Base-by-base conservation (phyloP, 2,797 vertebrate genomes). In the Calcarius lapponicus region DNA sequence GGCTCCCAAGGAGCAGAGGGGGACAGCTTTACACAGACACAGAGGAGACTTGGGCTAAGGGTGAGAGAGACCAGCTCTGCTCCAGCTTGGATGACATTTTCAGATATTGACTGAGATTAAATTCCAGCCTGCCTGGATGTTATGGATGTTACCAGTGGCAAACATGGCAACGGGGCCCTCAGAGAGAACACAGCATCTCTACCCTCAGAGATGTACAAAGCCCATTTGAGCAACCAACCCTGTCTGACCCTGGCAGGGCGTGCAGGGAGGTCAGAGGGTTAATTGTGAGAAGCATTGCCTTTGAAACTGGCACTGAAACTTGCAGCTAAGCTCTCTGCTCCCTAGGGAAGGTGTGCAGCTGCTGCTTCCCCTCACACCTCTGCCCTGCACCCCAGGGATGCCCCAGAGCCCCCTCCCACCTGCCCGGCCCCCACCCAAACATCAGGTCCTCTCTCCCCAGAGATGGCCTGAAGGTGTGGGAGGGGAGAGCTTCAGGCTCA, bases 271-370 rank as follows among this genome's bases (percentile, higher is more conserved):
- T 66, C 51, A 72, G 40, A 64, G 32, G 10, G 89, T 96, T 90
- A 79, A 81, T 24, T 66, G 29, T 91, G 87, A 94, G 93, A 96
- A 94, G 34, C 1, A 0, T 5, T 92, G 67, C 47, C 66, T 92
- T 90, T 86, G 83, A 96, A 96, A 94, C 80, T 88, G 80, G 87
- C 95, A 91, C 92, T 10, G 96, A 96, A 96, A 94, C 92, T 69
- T 2, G 1, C 51, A 47, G 81, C 67, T 88, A 21, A 36, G 16
- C 45, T 61, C 76, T 90, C 36, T 83, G 70, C 43, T 95, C 95
- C 95, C 95, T 9, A 79, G 93, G 91, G 92, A 86, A 86, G 76
- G 29, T 0, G 0, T 53, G 73, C 92, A 95, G 92, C 90, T 96
- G 95, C 90, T 3, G 18, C 88, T 93, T 96, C 95, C 93, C 78